Base-by-base conservation (phyloP, 53 echinoderm and acorn worm species). In the Glandiceps talaboti region DNA sequence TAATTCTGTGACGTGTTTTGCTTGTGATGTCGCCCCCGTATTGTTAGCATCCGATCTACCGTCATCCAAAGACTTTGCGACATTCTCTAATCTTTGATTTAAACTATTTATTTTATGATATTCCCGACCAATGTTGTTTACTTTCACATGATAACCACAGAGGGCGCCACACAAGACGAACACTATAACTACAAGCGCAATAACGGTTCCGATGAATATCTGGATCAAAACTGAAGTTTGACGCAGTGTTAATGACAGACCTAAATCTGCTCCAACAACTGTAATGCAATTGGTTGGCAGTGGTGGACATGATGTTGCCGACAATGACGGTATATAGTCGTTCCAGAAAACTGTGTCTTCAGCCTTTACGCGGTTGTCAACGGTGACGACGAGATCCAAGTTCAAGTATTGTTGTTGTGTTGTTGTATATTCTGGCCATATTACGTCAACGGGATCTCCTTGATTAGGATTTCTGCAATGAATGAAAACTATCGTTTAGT, bases 391-490 rank as follows among this genome's bases (percentile, higher is more conserved):
- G 1, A 72, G 31, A 26, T 85, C 75, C 26, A 91, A 75, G 30
- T 74, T 74, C 30, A 91, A 33, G 31, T 91, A 91, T 0, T 74
- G 85, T 81, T 88, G 83, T n/a, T 82, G 81, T 28, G 74, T 33
- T 0, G 74, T 31, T 32, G 80, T 76, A 80, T 82, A 88, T 73
- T 80, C 30, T 1, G 88, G 84, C 88, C 85, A 88, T 26, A 20
- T 12, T 12, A 45, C 64, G 64, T 45, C 20, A 12, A 12, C 64
- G 6, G 64, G 6, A 12, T 45, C 64, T 6, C 33, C 82, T 28
- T 73, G 33, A 76, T 88, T 91, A 31, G 91, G 91, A 85, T 88
- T 74, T 30, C 91, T 91, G 76, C 0, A 80, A 31, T 32, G 30
- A 81, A n/a, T 31, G 14, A 75, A 79, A n/a, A n/a, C n/a, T n/a